Evolutionary conservation across 2,888 invertebrate species (phyloP), one percentile per base, ranked within the genome.

Genomic region (Schizaphis graminum): DNA sequence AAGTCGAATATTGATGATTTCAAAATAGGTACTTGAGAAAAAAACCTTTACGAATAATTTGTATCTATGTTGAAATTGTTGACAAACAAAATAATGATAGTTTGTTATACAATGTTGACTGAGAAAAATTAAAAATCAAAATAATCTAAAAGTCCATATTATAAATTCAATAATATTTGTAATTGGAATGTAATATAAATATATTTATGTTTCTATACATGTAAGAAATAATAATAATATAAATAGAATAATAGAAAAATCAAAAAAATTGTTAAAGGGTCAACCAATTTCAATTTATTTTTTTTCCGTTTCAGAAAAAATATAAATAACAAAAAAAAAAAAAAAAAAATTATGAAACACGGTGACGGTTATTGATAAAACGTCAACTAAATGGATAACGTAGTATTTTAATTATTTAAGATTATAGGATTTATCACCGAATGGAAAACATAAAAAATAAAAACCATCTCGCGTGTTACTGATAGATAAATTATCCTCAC

Each of bases 401-500:
- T 16, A 89, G 44, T 89, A 89, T 44, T 57, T 89, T 61, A 57
- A 57, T 89, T 44, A 57, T 57, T 26, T 44, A 41, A 89, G 57
- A 89, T 89, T 44, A 89, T 8, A 57, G 57, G 89, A 89, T 89
- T 89, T 57, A 89, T 89, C 28, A 44, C 41, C 24, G 44, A 61
- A n/a, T 61, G 44, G 49, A 53, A 57, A 49, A 41, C n/a, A 67
- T 28, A 3, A 28, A 44, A 35, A 35, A 89, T 26, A 89, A 28
- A 67, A 61, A 61, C 47, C 56, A 89, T 10, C 49, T 89, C n/a
- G 89, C 89, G 44, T 61, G 89, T 91, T 16, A 49, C 26, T 49
- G 11, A 49, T 28, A 49, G 13, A 91, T 91, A 49, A 91, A 91
- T 77, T 49, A 67, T 77, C 49, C 91, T 95, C 95, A 97, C 97